These are phyloP conservation scores for Xenops minutus DNA, from an alignment of 2,797 vertebrate genomes.

Conservation along the genomic window DNA sequence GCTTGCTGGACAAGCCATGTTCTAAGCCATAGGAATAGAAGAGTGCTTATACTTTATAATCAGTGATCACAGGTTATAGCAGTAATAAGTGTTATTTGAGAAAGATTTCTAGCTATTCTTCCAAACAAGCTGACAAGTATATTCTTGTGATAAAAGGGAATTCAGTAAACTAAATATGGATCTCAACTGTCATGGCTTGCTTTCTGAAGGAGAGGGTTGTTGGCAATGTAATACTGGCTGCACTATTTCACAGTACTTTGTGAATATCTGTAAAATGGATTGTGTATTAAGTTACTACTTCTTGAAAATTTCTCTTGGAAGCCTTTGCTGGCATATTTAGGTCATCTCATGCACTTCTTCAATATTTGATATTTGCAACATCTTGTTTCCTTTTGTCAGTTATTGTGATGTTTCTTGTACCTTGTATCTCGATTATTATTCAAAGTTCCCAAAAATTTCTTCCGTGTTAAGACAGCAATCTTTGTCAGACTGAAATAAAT, in stretches of 20 bases:
- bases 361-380: background rate
- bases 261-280: background rate
- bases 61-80: background rate
- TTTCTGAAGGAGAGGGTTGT: background rate
- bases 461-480: background rate
- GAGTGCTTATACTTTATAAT: background rate
- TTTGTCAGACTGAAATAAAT: background rate
- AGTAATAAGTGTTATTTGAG: background rate
- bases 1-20: background rate
- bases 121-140: background rate
- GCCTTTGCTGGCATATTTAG: constrained; percentile 16
- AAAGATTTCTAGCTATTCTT: background rate
- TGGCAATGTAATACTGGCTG: background rate
- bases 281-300: background rate
- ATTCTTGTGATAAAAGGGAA: background rate
- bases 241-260: background rate
- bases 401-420: background rate
- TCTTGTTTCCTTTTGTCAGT: background rate
- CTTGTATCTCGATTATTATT: background rate
- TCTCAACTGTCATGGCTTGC: background rate
- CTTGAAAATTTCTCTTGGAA: background rate
- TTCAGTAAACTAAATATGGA: background rate
- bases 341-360: background rate
- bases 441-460: background rate
- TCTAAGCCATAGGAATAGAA: background rate